These are phyloP conservation scores for Drosophila tripunctata DNA, from an alignment of 2,888 invertebrate genomes.

Conservation along the genomic window DNA sequence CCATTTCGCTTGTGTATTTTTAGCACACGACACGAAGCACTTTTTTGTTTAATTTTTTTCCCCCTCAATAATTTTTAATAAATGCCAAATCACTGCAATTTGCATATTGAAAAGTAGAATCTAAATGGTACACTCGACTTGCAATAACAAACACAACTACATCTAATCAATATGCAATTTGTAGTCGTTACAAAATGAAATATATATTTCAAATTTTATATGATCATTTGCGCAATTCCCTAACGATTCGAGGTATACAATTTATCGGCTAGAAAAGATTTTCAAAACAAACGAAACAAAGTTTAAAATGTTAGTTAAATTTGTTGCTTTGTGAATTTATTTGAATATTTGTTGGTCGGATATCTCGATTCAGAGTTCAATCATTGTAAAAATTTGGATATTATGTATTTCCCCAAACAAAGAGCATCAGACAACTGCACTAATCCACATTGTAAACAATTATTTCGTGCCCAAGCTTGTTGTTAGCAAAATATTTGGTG, in stretches of 20 bases:
- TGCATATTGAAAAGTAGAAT: constrained; percentile 15
- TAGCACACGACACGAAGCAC: constrained; percentile 29
- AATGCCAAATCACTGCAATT: constrained; percentile 34
- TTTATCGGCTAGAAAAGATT: no score
- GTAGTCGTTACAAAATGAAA: neutral
- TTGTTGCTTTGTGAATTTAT: no score
- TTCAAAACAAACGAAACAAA: no score
- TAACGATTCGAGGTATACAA: no score
- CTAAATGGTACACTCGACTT: constrained; percentile 15
- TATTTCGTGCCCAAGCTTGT: constrained; percentile 20
- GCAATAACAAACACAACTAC: constrained; percentile 2
- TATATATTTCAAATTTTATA: neutral
- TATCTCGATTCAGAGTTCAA: no score
- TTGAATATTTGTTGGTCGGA: no score
- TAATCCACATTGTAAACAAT: constrained; percentile 55
- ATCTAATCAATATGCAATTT: constrained; percentile 32
- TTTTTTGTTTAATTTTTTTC: constrained; percentile 42
- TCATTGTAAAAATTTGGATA: no score
- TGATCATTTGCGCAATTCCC: constrained; percentile 1
- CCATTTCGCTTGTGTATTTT: constrained; percentile 44
- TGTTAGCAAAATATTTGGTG: constrained; percentile 48
- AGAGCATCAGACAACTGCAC: constrained; percentile 41
- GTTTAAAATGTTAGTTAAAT: no score
- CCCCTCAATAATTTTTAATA: constrained; percentile 61
- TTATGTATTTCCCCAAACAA: constrained; percentile 15